Conservation (phyloP, 2,888 invertebrate species). For the Diarsia mendica region DNA sequence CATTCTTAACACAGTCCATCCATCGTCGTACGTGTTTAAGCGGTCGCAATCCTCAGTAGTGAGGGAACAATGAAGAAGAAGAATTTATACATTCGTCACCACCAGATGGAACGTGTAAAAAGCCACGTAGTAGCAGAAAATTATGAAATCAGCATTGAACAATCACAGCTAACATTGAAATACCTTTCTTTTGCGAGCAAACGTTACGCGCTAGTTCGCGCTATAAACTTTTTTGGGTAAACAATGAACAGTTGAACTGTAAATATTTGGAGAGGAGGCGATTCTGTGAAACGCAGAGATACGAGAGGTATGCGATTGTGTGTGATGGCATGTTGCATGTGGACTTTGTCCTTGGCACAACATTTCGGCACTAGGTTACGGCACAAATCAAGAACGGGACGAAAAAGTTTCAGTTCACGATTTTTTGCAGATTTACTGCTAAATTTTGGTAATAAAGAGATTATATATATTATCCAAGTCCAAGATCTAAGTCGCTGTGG, state of each 20-base stretch:
- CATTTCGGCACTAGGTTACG: neutral
- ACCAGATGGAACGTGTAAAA: constrained; percentile 9
- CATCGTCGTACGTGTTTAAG: too few species aligned
- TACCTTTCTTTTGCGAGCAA: constrained; percentile 46
- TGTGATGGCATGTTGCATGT: neutral
- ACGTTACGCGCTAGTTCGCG: constrained; percentile 31
- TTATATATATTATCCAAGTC: too few species aligned
- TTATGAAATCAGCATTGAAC: constrained; percentile 4
- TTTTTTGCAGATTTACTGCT: too few species aligned
- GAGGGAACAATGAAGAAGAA: too few species aligned
- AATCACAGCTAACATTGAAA: constrained; percentile 38
- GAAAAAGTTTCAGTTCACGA: neutral
- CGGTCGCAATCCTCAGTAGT: too few species aligned
- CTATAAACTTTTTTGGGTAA: constrained; percentile 58
- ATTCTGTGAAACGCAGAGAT: constrained; percentile 28
- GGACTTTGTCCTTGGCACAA: neutral
- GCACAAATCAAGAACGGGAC: neutral
- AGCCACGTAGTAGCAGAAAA: constrained; percentile 26
- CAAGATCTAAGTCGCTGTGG: too few species aligned
- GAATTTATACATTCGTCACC: neutral
- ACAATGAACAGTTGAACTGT: constrained; percentile 50
- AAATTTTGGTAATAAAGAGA: too few species aligned
- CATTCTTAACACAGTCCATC: too few species aligned
- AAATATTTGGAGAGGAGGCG: constrained; percentile 54
- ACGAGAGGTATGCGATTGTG: neutral